Percentiles rank a stretch among this genome's conserved stretches.
These are phyloP conservation scores for Brachionichthys hirsutus DNA, from an alignment of 2,113 vertebrate species.

Conservation along the genomic window DNA sequence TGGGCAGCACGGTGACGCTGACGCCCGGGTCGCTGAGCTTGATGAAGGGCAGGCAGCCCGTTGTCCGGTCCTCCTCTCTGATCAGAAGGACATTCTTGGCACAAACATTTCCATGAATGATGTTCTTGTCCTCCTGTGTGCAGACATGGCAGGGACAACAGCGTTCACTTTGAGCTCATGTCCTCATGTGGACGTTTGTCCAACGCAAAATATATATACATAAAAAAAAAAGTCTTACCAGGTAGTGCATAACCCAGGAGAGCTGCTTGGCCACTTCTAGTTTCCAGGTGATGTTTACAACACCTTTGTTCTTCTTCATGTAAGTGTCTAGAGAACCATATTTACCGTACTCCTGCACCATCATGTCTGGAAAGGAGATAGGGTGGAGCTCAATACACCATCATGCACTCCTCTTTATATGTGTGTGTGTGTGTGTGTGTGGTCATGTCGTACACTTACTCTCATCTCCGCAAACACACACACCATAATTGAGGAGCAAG, in stretches of 20 bases:
- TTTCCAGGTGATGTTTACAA: conserved; percentile 95
- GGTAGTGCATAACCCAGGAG: conserved; percentile 95
- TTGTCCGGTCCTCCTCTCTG: conserved; percentile 91
- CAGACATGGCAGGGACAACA: background rate
- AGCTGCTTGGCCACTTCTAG: conserved; percentile 96
- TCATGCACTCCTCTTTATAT: no score
- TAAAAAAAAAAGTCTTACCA: conserved; percentile 78
- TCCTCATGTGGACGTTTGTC: no score
- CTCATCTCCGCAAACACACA: conserved; percentile 94
- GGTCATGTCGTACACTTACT: conserved; percentile 82
- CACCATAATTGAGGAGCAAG: conserved; percentile 92
- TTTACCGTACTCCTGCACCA: conserved; percentile 95
- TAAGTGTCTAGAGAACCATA: conserved; percentile 96
- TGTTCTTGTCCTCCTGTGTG: conserved; percentile 88
- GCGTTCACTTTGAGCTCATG: no score
- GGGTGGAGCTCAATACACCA: background rate
- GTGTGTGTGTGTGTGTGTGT: conserved; percentile 5
- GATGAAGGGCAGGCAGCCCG: conserved; percentile 91
- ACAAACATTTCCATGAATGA: conserved; percentile 93
- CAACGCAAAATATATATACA: no score
- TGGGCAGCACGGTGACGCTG: conserved; percentile 89
- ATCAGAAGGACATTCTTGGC: conserved; percentile 95
- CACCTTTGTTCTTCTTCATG: conserved; percentile 89
- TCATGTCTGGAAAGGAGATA: conserved; percentile 83
- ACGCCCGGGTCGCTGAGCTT: conserved; percentile 97